Evolutionary conservation across 2,888 invertebrate genomes (phyloP).

Genomic region (Caenorhabditis macrosperma): DNA sequence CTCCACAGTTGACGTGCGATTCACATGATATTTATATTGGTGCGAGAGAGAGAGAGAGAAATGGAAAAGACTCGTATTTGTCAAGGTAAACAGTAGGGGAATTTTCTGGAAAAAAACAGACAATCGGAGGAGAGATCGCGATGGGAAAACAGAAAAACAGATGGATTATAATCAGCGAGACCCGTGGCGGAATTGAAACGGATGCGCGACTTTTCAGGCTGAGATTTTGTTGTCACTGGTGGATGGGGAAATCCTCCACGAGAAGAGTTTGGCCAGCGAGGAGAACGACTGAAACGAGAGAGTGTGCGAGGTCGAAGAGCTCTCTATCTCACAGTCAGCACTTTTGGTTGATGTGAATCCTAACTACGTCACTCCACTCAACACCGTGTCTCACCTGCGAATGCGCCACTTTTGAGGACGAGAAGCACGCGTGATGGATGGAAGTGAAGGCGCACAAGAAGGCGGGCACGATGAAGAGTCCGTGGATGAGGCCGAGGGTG

Average conservation of each 20-base stretch:
- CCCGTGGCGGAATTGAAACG: conserved; percentile 38
- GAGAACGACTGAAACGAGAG: conserved; percentile 60
- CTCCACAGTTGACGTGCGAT: conserved; percentile 30
- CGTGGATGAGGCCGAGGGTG: conserved; percentile 75
- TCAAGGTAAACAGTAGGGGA: conserved; percentile 34
- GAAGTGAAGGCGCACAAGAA: conserved; percentile 75
- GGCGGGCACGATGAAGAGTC: conserved; percentile 75
- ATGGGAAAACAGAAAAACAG: conserved; percentile 39
- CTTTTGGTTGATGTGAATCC: not conserved
- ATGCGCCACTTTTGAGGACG: conserved; percentile 46
- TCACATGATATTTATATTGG: conserved; percentile 41
- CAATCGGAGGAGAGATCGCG: conserved; percentile 22
- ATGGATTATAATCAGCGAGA: conserved; percentile 38
- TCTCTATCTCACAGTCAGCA: not conserved
- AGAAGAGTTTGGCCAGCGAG: conserved; percentile 64
- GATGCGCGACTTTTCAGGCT: conserved; percentile 24
- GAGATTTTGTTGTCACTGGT: conserved; percentile 64
- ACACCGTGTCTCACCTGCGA: conserved; percentile 47
- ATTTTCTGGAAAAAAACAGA: conserved; percentile 30
- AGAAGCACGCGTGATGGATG: conserved; percentile 56
- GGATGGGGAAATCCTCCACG: conserved; percentile 65
- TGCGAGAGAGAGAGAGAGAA: conserved; percentile 8
- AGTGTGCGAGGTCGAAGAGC: not conserved
- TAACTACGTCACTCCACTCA: not conserved
- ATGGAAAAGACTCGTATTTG: conserved; percentile 38